A percentile compares a stretch with the other conserved stretches of the same genome.
phyloP scores from a whole-genome alignment of 2,888 invertebrate genomes.

The Mimumesa dahlbomi region DNA sequence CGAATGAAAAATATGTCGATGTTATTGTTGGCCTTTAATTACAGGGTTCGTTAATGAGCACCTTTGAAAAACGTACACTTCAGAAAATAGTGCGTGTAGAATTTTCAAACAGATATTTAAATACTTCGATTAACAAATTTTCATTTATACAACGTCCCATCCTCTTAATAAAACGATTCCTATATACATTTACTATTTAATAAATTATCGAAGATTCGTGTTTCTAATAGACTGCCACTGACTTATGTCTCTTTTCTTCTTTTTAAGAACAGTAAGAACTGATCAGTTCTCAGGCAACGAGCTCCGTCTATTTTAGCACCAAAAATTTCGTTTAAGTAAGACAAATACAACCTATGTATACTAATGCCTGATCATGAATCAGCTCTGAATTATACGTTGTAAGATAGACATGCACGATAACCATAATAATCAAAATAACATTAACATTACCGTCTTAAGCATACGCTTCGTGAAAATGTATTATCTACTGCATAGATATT shows the following conservation, averaged over 20 bases:
- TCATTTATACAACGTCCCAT: constrained; percentile 23
- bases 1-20: constrained; percentile 11
- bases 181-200: constrained; percentile 35
- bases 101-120: constrained; percentile 13
- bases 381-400: not conserved
- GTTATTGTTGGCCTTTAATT: constrained; percentile 1
- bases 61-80: constrained; percentile 20
- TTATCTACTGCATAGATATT: not conserved
- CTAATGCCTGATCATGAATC: not conserved
- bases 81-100: constrained; percentile 29
- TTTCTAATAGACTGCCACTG: not conserved
- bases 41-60: constrained; percentile 21
- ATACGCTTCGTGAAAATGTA: not conserved
- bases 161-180: constrained; percentile 27
- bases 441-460: not conserved
- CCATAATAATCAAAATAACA: constrained; percentile 1
- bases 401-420: constrained; percentile 4
- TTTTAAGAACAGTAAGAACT: constrained; percentile 14
- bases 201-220: constrained; percentile 16
- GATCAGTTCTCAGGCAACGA: constrained; percentile 3
- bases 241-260: not conserved
- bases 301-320: constrained; percentile 32
- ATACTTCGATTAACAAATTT: constrained; percentile 21
- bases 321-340: constrained; percentile 12
- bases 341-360: not conserved